Evolutionary conservation across 92 coral and sea anemone genomes (phyloP).

Genomic region (Pocillopora meandrina): DNA sequence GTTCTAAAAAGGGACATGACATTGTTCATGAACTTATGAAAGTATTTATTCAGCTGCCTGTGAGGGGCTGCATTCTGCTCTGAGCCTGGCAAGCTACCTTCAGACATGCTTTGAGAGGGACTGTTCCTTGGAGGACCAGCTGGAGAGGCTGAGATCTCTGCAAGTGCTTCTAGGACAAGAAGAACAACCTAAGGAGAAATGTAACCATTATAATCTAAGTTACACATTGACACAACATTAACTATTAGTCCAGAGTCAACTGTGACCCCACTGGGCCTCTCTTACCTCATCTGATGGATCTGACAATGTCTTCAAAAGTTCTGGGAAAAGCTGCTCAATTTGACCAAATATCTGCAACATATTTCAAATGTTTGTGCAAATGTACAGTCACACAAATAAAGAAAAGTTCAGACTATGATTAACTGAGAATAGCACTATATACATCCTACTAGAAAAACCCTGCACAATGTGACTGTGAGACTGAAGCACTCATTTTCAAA

Average conservation of each 20-base stretch:
- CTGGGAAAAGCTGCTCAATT: slow-evolving; percentile 90
- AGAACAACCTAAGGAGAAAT: slow-evolving; percentile 75
- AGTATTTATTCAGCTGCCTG: slow-evolving; percentile 91
- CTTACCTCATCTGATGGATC: slow-evolving; percentile 97
- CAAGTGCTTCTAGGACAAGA: slow-evolving; percentile 86
- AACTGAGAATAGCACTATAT: no score
- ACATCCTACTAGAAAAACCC: no score
- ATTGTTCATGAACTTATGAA: slow-evolving; percentile 93
- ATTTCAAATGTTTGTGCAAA: not conserved
- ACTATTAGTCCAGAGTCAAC: not conserved
- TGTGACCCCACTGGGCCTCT: not conserved
- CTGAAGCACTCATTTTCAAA: no score
- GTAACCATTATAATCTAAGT: not conserved
- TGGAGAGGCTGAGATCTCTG: slow-evolving; percentile 93
- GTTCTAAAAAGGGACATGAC: slow-evolving; percentile 83
- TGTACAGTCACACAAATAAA: not conserved
- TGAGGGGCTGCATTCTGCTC: slow-evolving; percentile 55
- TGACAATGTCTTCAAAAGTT: slow-evolving; percentile 81
- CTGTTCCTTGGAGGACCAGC: slow-evolving; percentile 92
- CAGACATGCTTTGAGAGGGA: slow-evolving; percentile 48
- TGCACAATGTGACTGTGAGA: no score
- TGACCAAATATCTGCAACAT: slow-evolving; percentile 82
- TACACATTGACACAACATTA: not conserved
- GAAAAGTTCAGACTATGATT: not conserved
- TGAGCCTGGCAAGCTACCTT: slow-evolving; percentile 57